Evolutionary conservation across 2,888 invertebrate species (phyloP), one percentile per base, ranked within the genome.

Genomic region (Agonopterix alstromeriana): DNA sequence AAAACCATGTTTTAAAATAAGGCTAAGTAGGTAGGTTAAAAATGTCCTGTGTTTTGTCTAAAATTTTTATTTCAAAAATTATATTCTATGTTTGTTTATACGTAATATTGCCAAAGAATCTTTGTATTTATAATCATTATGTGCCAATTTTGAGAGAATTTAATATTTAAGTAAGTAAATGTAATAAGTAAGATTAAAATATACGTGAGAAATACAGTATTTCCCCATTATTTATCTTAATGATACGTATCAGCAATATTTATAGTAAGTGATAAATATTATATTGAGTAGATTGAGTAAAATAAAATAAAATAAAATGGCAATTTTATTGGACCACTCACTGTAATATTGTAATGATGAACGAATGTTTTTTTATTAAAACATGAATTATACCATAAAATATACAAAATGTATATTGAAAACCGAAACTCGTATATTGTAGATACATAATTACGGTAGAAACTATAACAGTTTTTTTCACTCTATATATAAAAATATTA

Each of bases 121-220:
- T 8, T 44, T 43, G 42, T 38, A 38, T 38, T 38, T 42, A 36
- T 57, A 62, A 67, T 68, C 60, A 59, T 66, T 67, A 73, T 66
- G 80, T 77, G 78, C 79, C 81, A 82, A 82, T 71, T 75, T 78
- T 70, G 81, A 83, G 76, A 82, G 82, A 82, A 82, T 82, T 84
- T 85, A 81, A 73, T 71, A 69, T 41, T 8, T 48, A 49, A 45
- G 53, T 73, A 67, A 63, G 53, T 73, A 67, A 63, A 55, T 63
- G 59, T 52, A 57, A 60, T 53, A 48, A 40, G 12, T 57, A 56
- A 53, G 56, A 53, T 54, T 53, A 48, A 40, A 44, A 41, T 47
- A 44, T 59, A 70, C 70, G 64, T 66, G 61, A 67, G 64, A 72
- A 56, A 63, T 56, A 57, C 70, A 77, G 76, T 79, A 79, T 80